Evolutionary conservation across 2,888 invertebrate species (phyloP), one percentile per base, ranked within the genome.

Genomic region (Oligia strigilis): DNA sequence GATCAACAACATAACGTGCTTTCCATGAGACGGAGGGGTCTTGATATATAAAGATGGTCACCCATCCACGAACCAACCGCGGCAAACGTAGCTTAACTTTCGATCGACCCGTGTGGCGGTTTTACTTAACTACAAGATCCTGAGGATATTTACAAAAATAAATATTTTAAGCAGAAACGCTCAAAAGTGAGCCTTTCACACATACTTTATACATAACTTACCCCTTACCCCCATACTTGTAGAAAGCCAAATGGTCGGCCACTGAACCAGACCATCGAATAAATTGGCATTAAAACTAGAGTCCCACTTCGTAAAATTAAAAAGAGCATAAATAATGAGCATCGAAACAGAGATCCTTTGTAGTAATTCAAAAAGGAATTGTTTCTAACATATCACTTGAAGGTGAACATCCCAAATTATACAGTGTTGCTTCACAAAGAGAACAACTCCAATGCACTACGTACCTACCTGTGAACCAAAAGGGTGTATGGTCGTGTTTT

Each of bases 401-500:
- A 75, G 17, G 19, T 8, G 58, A 36, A 66, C 29, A 67, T 79
- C 43, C 66, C 46, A 66, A 86, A 84, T 82, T 70, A 74, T 72
- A 78, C 78, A 78, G 64, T 17, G n/a, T 43, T 73, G 65, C 8
- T 55, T 65, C 78, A 76, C 80, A 86, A 82, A 87, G 81, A 82
- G 79, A 69, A 67, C 64, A 80, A 64, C 77, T 77, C 67, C 64
- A 23, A n/a, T 80, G 72, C 77, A 74, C 58, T 67, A 17, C 52
- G 43, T 55, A 60, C 40, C 2, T 43, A 46, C 52, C 65, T 64
- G 29, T 64, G 14, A 40, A 65, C 76, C 67, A 80, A 78, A 82
- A 80, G 80, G 55, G 76, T 72, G 29, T 69, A 70, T 82, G 76
- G 80, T 82, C 76, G 74, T 86, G 75, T 90, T 89, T 89, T 87